Evolutionary conservation across 2,797 vertebrate genomes (phyloP).

Genomic region (Lagodon rhomboides): DNA sequence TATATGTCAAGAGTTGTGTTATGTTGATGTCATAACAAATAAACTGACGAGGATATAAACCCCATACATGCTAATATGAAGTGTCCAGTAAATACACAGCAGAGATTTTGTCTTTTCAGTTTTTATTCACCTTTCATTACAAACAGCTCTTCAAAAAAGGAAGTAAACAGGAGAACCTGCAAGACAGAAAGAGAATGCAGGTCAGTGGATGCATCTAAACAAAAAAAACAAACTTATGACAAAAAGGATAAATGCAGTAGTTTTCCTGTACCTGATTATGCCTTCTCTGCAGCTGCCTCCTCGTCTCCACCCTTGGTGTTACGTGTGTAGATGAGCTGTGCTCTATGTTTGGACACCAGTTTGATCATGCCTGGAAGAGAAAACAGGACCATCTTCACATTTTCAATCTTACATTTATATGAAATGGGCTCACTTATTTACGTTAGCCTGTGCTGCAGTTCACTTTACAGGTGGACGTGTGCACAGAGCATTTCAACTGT

Average conservation of each 20-base stretch:
- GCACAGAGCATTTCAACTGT: neutral
- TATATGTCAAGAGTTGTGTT: neutral
- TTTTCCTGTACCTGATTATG: conserved; percentile 84
- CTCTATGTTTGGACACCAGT: conserved; percentile 95
- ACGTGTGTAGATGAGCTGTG: conserved; percentile 95
- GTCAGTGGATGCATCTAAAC: conserved; percentile 15
- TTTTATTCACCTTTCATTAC: conserved; percentile 83
- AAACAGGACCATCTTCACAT: neutral
- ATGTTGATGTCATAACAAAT: neutral
- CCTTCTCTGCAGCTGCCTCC: conserved; percentile 87
- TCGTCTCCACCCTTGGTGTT: conserved; percentile 96
- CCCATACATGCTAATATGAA: too few species aligned
- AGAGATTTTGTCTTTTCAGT: conserved; percentile 57
- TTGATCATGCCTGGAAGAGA: conserved; percentile 92
- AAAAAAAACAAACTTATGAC: too few species aligned
- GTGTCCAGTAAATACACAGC: neutral
- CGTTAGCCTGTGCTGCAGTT: neutral
- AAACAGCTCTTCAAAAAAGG: conserved; percentile 68
- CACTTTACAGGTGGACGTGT: neutral
- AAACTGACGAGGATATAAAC: neutral
- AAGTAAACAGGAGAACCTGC: conserved; percentile 74
- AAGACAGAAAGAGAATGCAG: conserved; percentile 32
- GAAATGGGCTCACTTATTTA: neutral
- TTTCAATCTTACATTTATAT: neutral
- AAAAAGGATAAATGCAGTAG: neutral